These are phyloP conservation scores for Acrocephalus kingi DNA, from an alignment of 2,113 vertebrate species.

Conservation along the genomic window DNA sequence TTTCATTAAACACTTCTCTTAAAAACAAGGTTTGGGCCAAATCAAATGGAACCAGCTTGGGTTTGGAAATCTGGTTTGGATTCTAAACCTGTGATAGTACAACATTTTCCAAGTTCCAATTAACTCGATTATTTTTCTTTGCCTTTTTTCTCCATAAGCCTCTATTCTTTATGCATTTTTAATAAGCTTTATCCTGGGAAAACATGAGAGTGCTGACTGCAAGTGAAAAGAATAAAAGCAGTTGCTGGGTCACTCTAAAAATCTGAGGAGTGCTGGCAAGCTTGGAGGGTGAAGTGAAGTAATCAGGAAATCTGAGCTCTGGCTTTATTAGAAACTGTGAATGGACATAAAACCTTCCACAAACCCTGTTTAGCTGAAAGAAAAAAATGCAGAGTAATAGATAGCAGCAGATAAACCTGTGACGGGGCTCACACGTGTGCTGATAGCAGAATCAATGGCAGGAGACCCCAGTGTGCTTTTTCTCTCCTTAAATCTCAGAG, in stretches of 20 bases:
- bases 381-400: neutral
- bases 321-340: constrained; percentile 1
- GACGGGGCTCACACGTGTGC: neutral
- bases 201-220: constrained; percentile 13
- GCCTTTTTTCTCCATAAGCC: neutral
- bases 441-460: rapidly evolving
- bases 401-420: neutral
- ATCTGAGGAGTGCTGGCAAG: constrained; percentile 25
- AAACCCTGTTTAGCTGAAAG: neutral
- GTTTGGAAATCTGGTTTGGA: constrained; percentile 10
- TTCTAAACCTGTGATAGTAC: neutral
- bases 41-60: constrained; percentile 27
- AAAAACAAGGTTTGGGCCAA: constrained; percentile 18
- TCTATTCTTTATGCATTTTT: constrained; percentile 59
- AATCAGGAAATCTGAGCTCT: neutral
- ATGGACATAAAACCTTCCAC: constrained; percentile 26
- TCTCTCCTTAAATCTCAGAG: neutral
- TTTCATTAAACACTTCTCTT: neutral
- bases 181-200: constrained; percentile 62
- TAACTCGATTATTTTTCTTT: neutral
- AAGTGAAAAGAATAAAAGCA: constrained; percentile 28
- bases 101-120: constrained; percentile 42
- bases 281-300: neutral
- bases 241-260: neutral
- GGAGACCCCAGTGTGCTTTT: rapidly evolving